phyloP scores from a whole-genome alignment of 2,888 invertebrate species.

The Anarsia innoxiella region DNA sequence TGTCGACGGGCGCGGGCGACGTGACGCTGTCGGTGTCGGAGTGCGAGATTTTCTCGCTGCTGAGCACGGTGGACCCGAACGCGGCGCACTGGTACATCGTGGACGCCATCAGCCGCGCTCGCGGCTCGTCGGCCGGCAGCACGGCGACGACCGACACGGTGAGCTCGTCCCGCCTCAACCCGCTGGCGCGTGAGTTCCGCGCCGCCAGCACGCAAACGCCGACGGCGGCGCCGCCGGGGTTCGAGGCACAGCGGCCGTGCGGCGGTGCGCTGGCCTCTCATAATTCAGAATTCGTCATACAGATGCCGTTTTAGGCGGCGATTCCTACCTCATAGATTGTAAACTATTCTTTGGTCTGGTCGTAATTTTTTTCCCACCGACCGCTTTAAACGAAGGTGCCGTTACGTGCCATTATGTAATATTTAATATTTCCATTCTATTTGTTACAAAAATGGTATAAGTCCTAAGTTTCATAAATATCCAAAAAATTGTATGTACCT shows the following conservation, averaged over 20 bases:
- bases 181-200: constrained; percentile 19
- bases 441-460: no score
- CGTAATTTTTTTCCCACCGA: no score
- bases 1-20: constrained; percentile 7
- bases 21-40: constrained; percentile 35
- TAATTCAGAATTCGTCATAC: no score
- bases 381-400: no score
- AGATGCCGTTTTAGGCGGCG: no score
- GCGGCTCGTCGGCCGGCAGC: constrained; percentile 14
- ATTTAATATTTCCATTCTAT: no score
- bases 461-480: no score
- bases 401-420: no score
- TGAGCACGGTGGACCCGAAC: constrained; percentile 32
- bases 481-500: no score
- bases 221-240: constrained; percentile 2
- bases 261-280: not conserved
- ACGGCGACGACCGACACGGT: not conserved
- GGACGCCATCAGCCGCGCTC: constrained; percentile 32
- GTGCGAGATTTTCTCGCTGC: constrained; percentile 35
- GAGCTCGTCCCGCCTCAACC: constrained; percentile 14
- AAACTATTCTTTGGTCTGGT: no score
- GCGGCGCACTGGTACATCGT: constrained; percentile 47
- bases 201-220: constrained; percentile 4
- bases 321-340: no score
- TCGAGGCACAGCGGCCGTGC: not conserved